phyloP scores from a whole-genome alignment of 2,797 vertebrate species.

The Lithobates pipiens region DNA sequence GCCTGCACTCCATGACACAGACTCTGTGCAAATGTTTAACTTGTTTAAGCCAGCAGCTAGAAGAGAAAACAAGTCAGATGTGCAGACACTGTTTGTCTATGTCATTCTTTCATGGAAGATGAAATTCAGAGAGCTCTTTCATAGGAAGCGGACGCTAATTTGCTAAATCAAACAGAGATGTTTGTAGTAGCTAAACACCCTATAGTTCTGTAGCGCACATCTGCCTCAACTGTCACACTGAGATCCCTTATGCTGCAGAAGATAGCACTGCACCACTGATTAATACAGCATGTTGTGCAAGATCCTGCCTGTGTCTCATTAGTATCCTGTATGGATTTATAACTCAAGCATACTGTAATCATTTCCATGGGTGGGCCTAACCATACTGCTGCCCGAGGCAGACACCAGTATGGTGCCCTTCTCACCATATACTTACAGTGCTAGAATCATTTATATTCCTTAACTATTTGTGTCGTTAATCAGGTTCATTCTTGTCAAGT shows the following conservation, averaged over 20 bases:
- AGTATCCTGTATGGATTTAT: neutral
- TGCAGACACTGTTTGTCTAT: conserved; percentile 50
- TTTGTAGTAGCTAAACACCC: conserved; percentile 38
- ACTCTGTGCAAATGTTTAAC: conserved; percentile 52
- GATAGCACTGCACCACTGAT: conserved; percentile 19
- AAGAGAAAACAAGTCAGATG: conserved; percentile 43
- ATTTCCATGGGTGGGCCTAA: neutral
- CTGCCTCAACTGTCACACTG: conserved; percentile 24
- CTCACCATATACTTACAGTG: neutral
- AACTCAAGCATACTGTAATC: neutral
- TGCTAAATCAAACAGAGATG: conserved; percentile 52
- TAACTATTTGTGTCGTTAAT: neutral
- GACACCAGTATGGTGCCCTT: neutral
- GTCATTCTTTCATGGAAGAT: conserved; percentile 39
- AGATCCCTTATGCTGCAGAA: neutral
- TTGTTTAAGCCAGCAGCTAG: conserved; percentile 46
- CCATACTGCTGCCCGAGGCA: neutral
- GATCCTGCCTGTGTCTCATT: conserved; percentile 9
- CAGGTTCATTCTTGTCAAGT: neutral
- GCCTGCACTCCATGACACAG: conserved; percentile 23
- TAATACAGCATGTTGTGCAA: neutral
- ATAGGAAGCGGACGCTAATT: conserved; percentile 37
- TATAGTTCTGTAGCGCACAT: conserved; percentile 27
- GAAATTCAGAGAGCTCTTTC: conserved; percentile 13
- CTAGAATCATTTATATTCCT: neutral